phyloP scores from a whole-genome alignment of 2,797 vertebrate species.

The Serranus cabrilla region DNA sequence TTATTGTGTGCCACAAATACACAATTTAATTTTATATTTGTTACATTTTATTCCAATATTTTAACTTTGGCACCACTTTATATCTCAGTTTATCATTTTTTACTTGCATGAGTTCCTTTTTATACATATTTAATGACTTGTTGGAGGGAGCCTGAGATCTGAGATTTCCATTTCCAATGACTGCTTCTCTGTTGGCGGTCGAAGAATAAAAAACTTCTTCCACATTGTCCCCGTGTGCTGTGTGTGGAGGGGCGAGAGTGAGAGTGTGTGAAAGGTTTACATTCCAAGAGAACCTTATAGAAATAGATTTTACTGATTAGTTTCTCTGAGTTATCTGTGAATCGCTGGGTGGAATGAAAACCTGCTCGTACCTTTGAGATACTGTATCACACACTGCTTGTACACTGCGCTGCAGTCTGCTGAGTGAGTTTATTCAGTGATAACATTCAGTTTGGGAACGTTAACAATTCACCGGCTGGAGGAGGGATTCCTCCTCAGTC shows the following conservation, averaged over 20 bases:
- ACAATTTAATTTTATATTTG: neutral
- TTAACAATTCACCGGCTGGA: neutral
- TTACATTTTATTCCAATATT: neutral
- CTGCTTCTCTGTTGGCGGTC: neutral
- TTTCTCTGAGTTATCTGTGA: constrained; percentile 15
- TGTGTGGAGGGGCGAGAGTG: neutral
- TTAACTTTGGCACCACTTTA: neutral
- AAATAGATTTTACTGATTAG: constrained; percentile 35
- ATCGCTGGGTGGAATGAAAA: neutral
- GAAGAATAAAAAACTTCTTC: neutral
- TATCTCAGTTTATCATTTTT: neutral
- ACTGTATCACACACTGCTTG: neutral
- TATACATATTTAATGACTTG: neutral
- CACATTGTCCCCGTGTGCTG: neutral
- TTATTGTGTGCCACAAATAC: neutral
- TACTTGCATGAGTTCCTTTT: neutral
- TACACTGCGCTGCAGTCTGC: neutral
- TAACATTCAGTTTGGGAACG: neutral
- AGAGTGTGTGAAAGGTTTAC: neutral
- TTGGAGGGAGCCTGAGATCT: neutral
- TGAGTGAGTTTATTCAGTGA: neutral
- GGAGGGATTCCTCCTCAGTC: neutral
- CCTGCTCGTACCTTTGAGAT: neutral
- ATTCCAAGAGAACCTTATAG: constrained; percentile 24
- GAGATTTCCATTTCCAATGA: neutral